phyloP scores from a whole-genome alignment of 2,888 invertebrate genomes.

The Tribolium freemani region DNA sequence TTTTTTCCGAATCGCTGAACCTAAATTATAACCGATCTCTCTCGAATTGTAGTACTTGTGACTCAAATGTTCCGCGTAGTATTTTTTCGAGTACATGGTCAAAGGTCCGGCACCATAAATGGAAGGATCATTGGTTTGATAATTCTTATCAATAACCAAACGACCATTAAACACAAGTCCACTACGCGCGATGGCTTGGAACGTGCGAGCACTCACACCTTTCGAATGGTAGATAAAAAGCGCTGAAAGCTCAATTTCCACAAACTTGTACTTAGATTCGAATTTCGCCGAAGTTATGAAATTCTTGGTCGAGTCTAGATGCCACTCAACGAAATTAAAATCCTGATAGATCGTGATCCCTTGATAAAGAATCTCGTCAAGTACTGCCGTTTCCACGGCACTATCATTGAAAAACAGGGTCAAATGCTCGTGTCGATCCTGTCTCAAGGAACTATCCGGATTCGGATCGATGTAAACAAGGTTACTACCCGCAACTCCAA shows the following conservation, averaged over 20 bases:
- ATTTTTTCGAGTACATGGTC: conserved; percentile 75
- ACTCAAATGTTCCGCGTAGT: conserved; percentile 69
- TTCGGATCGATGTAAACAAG: conserved; percentile 76
- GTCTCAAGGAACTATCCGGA: conserved; percentile 37
- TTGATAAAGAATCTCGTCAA: conserved; percentile 62
- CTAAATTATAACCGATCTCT: conserved; percentile 76
- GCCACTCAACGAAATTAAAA: conserved; percentile 73
- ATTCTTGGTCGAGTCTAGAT: conserved; percentile 59
- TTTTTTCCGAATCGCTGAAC: conserved; percentile 50
- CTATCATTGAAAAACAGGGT: conserved; percentile 62
- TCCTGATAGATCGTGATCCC: conserved; percentile 70
- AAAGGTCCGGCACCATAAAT: conserved; percentile 78
- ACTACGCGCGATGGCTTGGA: conserved; percentile 70
- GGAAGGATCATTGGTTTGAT: conserved; percentile 75
- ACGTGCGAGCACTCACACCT: conserved; percentile 66
- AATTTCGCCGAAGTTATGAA: conserved; percentile 67
- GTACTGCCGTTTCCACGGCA: conserved; percentile 71
- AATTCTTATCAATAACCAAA: conserved; percentile 74
- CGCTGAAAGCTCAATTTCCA: conserved; percentile 70
- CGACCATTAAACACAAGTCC: conserved; percentile 67
- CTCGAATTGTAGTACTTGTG: conserved; percentile 74
- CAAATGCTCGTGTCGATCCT: conserved; percentile 43
- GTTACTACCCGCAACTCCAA: conserved; percentile 71
- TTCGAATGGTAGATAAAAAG: conserved; percentile 74
- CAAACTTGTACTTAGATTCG: conserved; percentile 67